Evolutionary conservation across 2,888 invertebrate genomes (phyloP).

Genomic region (Andrena dorsata): DNA sequence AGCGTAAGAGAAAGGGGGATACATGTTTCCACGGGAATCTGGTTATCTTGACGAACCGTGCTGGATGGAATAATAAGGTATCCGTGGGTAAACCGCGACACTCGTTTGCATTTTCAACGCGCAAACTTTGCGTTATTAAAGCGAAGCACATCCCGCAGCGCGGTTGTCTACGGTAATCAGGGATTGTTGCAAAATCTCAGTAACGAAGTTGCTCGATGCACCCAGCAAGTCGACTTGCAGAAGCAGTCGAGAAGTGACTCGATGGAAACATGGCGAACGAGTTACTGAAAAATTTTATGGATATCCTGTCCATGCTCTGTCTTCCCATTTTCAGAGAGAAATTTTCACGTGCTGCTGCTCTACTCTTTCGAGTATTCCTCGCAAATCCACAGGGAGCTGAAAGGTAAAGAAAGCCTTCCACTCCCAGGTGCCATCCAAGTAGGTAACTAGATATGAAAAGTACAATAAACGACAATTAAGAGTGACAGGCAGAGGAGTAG

Average conservation of each 20-base stretch:
- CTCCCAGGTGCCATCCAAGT: too few species aligned
- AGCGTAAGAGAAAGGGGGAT: slow-evolving; percentile 4
- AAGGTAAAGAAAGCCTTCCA: too few species aligned
- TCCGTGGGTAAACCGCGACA: slow-evolving; percentile 16
- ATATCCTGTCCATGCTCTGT: too few species aligned
- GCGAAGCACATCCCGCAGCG: not conserved
- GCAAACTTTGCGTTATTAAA: slow-evolving; percentile 24
- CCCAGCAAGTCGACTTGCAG: not conserved
- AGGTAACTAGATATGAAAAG: too few species aligned
- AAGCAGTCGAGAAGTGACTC: not conserved
- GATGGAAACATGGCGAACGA: not conserved
- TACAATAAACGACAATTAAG: not conserved
- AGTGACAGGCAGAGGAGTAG: not conserved
- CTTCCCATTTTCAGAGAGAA: too few species aligned
- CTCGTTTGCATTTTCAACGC: slow-evolving; percentile 44
- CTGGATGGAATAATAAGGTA: slow-evolving; percentile 39
- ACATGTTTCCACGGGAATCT: slow-evolving; percentile 45
- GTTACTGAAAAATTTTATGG: not conserved
- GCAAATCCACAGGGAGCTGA: too few species aligned
- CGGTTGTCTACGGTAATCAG: not conserved
- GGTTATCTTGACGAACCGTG: slow-evolving; percentile 46
- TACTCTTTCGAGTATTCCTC: too few species aligned
- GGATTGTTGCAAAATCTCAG: not conserved
- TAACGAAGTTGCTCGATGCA: not conserved
- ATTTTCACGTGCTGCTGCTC: too few species aligned